Evolutionary conservation across 2,113 vertebrate species (phyloP), one percentile per base, ranked within the genome.

Genomic region (Micromys minutus): DNA sequence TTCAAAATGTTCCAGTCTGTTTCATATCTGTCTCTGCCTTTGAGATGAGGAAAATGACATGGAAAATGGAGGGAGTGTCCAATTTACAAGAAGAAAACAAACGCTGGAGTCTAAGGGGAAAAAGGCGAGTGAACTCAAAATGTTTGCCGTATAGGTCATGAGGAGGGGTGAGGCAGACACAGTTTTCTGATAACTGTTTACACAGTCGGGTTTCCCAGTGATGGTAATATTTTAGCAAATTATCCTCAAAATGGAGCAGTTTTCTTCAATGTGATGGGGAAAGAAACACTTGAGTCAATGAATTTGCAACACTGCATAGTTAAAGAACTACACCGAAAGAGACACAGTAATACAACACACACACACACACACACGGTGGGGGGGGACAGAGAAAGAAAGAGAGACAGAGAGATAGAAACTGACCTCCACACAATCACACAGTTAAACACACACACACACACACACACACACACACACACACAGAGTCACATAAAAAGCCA

Each of bases 301-400:
- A 88, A 94, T 97, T 96, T 95, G 45, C 86, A 97, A 29, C 45
- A 83, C 5, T 16, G 96, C 76, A 97, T 59, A 96, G 39, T 59
- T 93, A 36, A 83, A 85, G 52, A 89, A 55, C 31, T 42, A 91
- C 13, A 57, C n/a, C 26, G 2, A 80, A 2, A 83, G 19, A 29
- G 15, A 85, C 39, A 74, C 15, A 71, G 65, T 71, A 69, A 87
- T 5, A 34, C 42, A 74, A 45, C 79, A 83, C 21, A 65, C 15
- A 67, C 52, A n/a, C 4, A 45, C 31, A 77, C 6, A 50, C 10
- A 81, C 1, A 80, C 31, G 36, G n/a, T n/a, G n/a, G n/a, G n/a
- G n/a, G n/a, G 3, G 50, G 13, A 55, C 52, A 55, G 11, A 61
- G 21, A 61, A 7, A 61, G 59, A 90, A 4, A 55, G 12, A 83